Conservation (phyloP, 2,888 invertebrate species). For the Molorchus minor region DNA sequence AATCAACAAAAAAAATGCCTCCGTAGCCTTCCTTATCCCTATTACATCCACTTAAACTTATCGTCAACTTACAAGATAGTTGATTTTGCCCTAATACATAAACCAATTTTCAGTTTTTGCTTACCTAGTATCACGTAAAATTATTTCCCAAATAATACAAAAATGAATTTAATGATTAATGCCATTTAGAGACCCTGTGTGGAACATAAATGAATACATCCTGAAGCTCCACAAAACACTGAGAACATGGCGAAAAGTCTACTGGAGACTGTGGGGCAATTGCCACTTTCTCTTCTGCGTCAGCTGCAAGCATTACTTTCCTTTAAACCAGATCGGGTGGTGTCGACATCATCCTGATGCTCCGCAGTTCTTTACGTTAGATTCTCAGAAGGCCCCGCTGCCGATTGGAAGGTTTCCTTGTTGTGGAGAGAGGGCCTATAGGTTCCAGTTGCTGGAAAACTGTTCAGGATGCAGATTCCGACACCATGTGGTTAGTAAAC, state of each 20-base stretch:
- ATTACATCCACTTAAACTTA: too few species aligned
- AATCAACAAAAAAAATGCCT: too few species aligned
- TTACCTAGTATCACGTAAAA: too few species aligned
- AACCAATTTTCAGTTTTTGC: too few species aligned
- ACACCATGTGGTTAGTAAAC: slow-evolving; percentile 72
- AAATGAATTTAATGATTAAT: too few species aligned
- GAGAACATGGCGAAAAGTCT: slow-evolving; percentile 86
- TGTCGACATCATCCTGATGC: slow-evolving; percentile 83
- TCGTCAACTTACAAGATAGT: too few species aligned
- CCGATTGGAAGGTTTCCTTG: slow-evolving; percentile 82
- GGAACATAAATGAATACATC: slow-evolving; percentile 86
- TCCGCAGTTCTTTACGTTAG: slow-evolving; percentile 78
- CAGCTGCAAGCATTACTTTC: slow-evolving; percentile 80
- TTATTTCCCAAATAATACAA: too few species aligned
- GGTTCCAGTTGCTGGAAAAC: slow-evolving; percentile 75
- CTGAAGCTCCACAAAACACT: slow-evolving; percentile 78
- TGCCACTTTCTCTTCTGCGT: slow-evolving; percentile 87
- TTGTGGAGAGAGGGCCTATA: slow-evolving; percentile 86
- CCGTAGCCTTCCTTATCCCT: too few species aligned
- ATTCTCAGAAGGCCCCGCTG: slow-evolving; percentile 70
- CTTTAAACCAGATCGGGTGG: slow-evolving; percentile 81
- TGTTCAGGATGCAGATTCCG: slow-evolving; percentile 75
- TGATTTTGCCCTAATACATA: too few species aligned
- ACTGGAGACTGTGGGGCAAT: slow-evolving; percentile 94
- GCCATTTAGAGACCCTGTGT: slow-evolving; percentile 76